Base-by-base conservation (phyloP, 2,888 invertebrate species). In the Pyrrhia umbra region DNA sequence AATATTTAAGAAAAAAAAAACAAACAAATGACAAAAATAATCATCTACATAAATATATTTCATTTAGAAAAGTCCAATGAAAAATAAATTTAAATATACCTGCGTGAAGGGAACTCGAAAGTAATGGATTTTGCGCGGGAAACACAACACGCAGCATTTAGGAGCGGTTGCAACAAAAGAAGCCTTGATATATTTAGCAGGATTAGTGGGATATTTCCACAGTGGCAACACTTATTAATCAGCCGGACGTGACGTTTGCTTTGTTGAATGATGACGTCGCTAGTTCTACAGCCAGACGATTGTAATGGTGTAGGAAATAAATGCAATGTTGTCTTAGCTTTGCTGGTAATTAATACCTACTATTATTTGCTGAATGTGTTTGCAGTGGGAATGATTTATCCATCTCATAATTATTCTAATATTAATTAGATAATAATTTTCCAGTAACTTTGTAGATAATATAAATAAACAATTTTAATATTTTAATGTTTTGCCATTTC, bases 121-220 rank as follows among this genome's bases (percentile, higher is more conserved):
- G 66, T 81, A 84, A 84, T 77, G 70, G 67, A 34, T 56, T 54
- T 37, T 54, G 55, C 57, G 59, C 18, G 57, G 62, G 40, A 46
- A 25, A 23, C 49, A 37, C 20, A 78, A 77, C 85, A 83, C 85
- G 85, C 84, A 80, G 85, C 86, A 85, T 84, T 86, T 82, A 84
- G 70, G 70, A 72, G 64, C 50, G 71, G 61, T 67, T 74, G 56
- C 72, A 80, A 81, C 74, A 82, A 84, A 82, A 72, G 78, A 73
- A 69, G 47, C 43, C 61, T 69, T 80, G 81, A 82, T 84, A 85
- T 82, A 83, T 87, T 84, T 73, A 68, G 59, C 59, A 34, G 64
- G 51, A 76, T 68, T 63, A 66, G 45, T 49, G 25, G 65, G 50
- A 70, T 79, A 72, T 66, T 68, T 70, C 68, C 68, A 72, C 70